Evolutionary conservation across 2,113 vertebrate genomes (phyloP).

Genomic region (Dryoscopus gambensis): DNA sequence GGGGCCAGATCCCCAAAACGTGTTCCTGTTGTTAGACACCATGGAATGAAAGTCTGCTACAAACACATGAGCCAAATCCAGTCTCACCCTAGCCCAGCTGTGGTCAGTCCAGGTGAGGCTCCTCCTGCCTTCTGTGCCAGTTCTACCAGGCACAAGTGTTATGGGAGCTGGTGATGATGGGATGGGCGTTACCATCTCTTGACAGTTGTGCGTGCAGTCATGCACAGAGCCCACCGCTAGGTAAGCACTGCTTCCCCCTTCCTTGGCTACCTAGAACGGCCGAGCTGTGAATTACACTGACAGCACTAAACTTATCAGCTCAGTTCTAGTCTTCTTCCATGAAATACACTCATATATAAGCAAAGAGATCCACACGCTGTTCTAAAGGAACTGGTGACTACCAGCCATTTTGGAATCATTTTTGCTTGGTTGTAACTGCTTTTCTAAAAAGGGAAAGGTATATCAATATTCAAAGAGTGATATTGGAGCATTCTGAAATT

Average conservation of each 20-base stretch:
- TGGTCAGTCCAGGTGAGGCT: neutral
- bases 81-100: neutral
- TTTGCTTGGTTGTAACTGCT: neutral
- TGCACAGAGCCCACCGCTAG: rapidly evolving
- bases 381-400: neutral
- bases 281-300: neutral
- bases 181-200: neutral
- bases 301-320: neutral
- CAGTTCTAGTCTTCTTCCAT: neutral
- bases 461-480: slow-evolving; percentile 44
- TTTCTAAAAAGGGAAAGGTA: neutral
- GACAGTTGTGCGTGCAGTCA: neutral
- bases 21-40: neutral
- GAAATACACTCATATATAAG: neutral
- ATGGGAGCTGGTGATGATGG: rapidly evolving
- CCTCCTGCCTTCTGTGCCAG: neutral
- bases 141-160: neutral
- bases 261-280: neutral
- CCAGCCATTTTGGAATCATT: neutral
- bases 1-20: neutral
- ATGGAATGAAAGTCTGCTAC: neutral
- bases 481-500: slow-evolving; percentile 49
- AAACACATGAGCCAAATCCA: neutral
- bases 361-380: neutral
- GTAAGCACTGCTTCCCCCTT: neutral